Evolutionary conservation across 2,113 vertebrate genomes (phyloP).

Genomic region (Oenanthe melanoleuca): DNA sequence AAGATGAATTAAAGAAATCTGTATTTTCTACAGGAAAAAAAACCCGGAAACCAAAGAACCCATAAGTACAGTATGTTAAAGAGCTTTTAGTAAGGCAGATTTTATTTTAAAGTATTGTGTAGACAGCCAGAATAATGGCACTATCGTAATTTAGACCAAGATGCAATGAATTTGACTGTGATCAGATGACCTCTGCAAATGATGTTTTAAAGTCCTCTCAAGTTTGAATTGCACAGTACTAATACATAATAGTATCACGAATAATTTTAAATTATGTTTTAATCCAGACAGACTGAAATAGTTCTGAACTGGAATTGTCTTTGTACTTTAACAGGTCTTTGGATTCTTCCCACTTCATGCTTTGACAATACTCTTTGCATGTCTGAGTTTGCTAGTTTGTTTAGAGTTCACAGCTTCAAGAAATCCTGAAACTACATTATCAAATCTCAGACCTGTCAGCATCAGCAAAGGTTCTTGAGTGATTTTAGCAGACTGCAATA

Average conservation of each 20-base stretch:
- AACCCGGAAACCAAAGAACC: rapidly evolving
- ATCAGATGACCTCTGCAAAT: background rate
- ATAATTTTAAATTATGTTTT: background rate
- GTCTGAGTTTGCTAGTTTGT: background rate
- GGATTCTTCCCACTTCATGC: background rate
- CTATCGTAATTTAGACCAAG: background rate
- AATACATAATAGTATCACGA: background rate
- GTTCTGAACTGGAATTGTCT: background rate
- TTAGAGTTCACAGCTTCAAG: background rate
- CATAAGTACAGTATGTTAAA: background rate
- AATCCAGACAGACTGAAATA: background rate
- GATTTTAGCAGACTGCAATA: background rate
- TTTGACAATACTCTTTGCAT: background rate
- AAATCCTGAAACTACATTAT: background rate
- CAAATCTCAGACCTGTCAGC: background rate
- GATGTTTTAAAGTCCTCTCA: background rate
- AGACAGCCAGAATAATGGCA: background rate
- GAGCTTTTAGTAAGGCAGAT: background rate
- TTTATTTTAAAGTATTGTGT: conserved; percentile 14
- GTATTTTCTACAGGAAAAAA: background rate
- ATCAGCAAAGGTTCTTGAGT: background rate
- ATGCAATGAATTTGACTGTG: background rate
- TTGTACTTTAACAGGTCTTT: background rate
- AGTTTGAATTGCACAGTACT: background rate
- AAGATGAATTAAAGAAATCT: background rate